Evolutionary conservation across 2,113 vertebrate genomes (phyloP).

Genomic region (Callorhinus ursinus): DNA sequence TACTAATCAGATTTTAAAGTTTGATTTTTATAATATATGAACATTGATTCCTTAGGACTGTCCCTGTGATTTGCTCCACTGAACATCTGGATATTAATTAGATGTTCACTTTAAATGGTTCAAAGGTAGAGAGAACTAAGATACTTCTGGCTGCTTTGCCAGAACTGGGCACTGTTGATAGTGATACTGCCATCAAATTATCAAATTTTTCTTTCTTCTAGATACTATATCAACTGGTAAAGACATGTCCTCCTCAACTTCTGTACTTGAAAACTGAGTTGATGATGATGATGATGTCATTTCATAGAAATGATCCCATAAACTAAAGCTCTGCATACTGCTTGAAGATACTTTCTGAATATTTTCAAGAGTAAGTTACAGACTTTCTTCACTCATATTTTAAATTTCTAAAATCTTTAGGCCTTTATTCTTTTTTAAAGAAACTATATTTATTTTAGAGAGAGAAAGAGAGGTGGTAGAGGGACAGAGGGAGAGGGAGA

Average conservation of each 20-base stretch:
- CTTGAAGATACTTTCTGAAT: background rate
- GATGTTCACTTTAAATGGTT: background rate
- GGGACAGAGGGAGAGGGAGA: no score
- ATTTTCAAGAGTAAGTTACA: background rate
- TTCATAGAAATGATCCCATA: background rate
- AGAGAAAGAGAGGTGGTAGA: background rate
- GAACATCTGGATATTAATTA: background rate
- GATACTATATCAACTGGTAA: background rate
- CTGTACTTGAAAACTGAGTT: background rate
- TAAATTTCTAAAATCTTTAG: background rate
- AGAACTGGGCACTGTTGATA: background rate
- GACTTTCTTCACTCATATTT: background rate
- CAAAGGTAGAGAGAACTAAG: background rate
- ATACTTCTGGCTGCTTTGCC: background rate
- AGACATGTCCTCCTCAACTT: background rate
- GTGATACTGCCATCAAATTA: background rate
- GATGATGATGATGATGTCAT: background rate
- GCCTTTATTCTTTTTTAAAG: background rate
- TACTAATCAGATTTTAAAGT: background rate
- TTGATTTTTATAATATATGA: background rate
- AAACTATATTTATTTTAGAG: no score
- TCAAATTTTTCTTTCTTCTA: background rate
- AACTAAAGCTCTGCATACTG: background rate
- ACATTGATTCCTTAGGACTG: background rate
- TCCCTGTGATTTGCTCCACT: background rate